Evolutionary conservation across 1,140 invertebrate species (phyloP).

Genomic region (Bombus fervidus): DNA sequence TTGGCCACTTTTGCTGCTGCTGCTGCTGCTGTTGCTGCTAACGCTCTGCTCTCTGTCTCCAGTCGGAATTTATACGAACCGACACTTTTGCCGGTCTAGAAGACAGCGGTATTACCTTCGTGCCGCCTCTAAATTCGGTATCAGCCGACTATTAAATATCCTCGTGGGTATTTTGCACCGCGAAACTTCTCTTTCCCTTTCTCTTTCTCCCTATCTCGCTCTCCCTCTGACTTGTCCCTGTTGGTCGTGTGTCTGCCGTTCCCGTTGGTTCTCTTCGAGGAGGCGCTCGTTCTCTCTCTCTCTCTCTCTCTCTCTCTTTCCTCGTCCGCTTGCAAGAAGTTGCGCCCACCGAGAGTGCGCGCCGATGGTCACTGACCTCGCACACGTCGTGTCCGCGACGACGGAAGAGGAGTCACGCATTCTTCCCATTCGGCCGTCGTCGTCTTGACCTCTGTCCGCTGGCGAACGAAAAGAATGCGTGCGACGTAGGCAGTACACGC

Average conservation of each 20-base stretch:
- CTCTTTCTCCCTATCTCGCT: constrained; percentile 8
- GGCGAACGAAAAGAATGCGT: constrained; percentile 50
- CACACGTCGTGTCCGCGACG: constrained; percentile 69
- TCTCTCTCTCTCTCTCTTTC: not conserved
- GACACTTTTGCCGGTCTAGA: not conserved
- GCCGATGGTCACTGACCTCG: constrained; percentile 77
- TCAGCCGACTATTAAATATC: constrained; percentile 61
- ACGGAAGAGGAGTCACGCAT: constrained; percentile 69
- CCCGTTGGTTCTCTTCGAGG: constrained; percentile 37
- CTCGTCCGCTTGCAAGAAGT: constrained; percentile 59
- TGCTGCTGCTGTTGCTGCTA: not conserved
- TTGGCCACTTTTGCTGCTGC: not conserved
- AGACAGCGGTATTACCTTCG: constrained; percentile 15
- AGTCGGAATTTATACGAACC: constrained; percentile 35
- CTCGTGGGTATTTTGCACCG: constrained; percentile 31
- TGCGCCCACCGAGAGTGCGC: constrained; percentile 59
- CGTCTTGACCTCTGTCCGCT: constrained; percentile 52
- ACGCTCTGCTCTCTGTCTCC: not conserved
- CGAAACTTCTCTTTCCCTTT: constrained; percentile 4
- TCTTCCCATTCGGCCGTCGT: constrained; percentile 68
- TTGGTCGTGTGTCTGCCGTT: constrained; percentile 28
- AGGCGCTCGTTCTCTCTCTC: not conserved
- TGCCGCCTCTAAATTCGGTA: constrained; percentile 62
- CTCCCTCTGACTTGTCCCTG: constrained; percentile 6
- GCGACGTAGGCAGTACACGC: constrained; percentile 49